These are phyloP conservation scores for Aplodontia rufa DNA, from an alignment of 2,113 vertebrate genomes.

Conservation along the genomic window DNA sequence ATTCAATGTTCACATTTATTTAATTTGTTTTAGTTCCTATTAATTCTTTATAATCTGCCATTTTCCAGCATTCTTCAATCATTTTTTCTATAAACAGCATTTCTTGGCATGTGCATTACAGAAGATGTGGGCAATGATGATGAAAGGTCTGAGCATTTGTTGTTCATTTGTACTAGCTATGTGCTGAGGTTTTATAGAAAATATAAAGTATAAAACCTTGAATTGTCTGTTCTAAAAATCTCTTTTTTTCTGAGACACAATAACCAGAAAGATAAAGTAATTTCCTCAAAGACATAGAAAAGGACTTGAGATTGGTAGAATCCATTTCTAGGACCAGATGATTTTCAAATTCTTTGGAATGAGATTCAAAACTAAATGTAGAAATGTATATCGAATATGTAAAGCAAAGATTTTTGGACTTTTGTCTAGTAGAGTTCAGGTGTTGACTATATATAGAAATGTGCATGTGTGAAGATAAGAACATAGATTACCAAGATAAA, in stretches of 20 bases:
- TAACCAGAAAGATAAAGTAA: background rate
- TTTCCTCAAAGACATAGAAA: background rate
- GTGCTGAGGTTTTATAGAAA: background rate
- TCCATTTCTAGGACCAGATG: background rate
- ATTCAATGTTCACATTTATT: background rate
- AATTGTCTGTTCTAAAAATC: background rate
- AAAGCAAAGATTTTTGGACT: background rate
- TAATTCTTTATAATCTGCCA: background rate
- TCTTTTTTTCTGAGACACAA: background rate
- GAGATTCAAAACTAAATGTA: slow-evolving; percentile 8
- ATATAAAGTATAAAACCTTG: background rate
- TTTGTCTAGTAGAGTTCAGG: background rate
- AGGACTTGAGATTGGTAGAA: background rate
- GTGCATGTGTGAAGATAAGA: background rate
- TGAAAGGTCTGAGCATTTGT: background rate
- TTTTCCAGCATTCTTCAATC: background rate
- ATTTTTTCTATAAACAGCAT: background rate
- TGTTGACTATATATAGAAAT: background rate
- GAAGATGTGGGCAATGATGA: background rate
- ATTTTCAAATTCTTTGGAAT: slow-evolving; percentile 29
- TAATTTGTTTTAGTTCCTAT: background rate
- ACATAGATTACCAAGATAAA: slow-evolving; percentile 12
- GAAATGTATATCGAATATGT: background rate
- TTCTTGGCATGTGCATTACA: background rate
- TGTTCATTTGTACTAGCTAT: background rate